Percentiles rank a stretch among this genome's conserved stretches.
Evolutionary conservation across 92 coral and sea anemone species (phyloP).

Genomic region (Galaxea fascicularis): DNA sequence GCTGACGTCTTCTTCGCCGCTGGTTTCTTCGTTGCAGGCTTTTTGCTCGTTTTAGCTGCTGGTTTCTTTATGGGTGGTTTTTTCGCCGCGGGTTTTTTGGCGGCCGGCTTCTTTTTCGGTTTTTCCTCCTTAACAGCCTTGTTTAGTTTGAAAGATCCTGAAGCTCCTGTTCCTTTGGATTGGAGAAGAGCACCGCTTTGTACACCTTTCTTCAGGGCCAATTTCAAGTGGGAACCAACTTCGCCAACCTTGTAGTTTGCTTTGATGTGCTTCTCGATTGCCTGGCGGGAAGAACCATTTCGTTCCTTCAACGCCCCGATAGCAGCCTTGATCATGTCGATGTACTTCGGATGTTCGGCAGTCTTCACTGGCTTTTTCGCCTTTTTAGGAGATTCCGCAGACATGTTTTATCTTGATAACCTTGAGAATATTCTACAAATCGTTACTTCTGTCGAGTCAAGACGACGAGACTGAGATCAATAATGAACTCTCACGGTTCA

Average conservation of each 20-base stretch:
- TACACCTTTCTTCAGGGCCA: constrained; percentile 48
- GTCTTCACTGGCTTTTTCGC: constrained; percentile 73
- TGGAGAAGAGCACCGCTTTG: constrained; percentile 29
- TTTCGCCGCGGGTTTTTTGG: constrained; percentile 61
- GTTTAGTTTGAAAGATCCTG: constrained; percentile 66
- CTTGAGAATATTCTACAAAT: no score
- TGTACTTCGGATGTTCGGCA: constrained; percentile 66
- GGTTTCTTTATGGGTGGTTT: constrained; percentile 63
- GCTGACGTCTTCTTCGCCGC: constrained; percentile 50
- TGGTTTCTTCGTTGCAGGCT: constrained; percentile 60
- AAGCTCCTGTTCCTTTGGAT: constrained; percentile 67
- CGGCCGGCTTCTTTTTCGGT: constrained; percentile 69
- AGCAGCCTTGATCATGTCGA: constrained; percentile 75
- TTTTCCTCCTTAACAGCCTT: constrained; percentile 48
- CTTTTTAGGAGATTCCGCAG: constrained; percentile 26
- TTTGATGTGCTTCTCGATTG: constrained; percentile 75
- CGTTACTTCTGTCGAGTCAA: background rate
- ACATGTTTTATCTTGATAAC: background rate
- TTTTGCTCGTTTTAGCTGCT: constrained; percentile 36
- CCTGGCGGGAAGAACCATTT: constrained; percentile 73
- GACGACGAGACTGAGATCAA: background rate
- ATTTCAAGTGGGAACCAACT: constrained; percentile 33
- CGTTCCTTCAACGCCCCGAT: constrained; percentile 57
- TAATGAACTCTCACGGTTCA: no score
- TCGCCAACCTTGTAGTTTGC: constrained; percentile 74